phyloP scores from a whole-genome alignment of 2,113 vertebrate species.

The Sciurus niger region DNA sequence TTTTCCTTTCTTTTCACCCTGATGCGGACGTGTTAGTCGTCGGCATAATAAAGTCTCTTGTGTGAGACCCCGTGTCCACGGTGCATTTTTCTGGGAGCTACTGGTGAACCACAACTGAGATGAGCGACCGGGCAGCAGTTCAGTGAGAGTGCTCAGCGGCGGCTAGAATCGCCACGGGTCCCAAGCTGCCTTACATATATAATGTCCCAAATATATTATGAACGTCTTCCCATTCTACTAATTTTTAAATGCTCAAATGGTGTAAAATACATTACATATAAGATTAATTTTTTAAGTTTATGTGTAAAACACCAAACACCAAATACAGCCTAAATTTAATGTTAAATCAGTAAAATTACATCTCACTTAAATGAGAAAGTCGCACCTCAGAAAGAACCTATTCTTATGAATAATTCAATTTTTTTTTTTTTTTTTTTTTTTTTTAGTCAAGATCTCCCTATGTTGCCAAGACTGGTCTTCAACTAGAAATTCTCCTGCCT shows the following conservation, averaged over 20 bases:
- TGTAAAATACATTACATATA: neutral
- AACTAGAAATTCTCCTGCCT: neutral
- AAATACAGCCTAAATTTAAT: neutral
- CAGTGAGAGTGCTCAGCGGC: too few species aligned
- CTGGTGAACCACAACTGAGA: too few species aligned
- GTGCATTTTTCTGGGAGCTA: too few species aligned
- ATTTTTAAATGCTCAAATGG: constrained; percentile 16
- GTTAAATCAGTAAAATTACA: constrained; percentile 30
- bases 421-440: neutral
- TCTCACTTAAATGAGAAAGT: neutral
- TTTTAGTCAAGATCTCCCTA: neutral
- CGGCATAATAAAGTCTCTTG: too few species aligned
- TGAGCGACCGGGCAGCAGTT: too few species aligned
- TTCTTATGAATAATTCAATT: constrained; percentile 28
- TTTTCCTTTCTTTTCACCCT: too few species aligned
- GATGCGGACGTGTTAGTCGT: too few species aligned
- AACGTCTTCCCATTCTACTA: constrained; percentile 2
- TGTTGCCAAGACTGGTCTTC: neutral
- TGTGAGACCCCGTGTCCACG: too few species aligned
- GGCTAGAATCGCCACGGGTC: too few species aligned
- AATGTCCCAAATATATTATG: neutral
- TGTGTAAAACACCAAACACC: constrained; percentile 19
- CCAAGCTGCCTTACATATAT: too few species aligned
- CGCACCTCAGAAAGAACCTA: neutral
- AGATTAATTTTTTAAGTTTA: constrained; percentile 20